Evolutionary conservation across 2,888 invertebrate genomes (phyloP), one percentile per base, ranked within the genome.

Genomic region (Pandemis cinnamomeana): DNA sequence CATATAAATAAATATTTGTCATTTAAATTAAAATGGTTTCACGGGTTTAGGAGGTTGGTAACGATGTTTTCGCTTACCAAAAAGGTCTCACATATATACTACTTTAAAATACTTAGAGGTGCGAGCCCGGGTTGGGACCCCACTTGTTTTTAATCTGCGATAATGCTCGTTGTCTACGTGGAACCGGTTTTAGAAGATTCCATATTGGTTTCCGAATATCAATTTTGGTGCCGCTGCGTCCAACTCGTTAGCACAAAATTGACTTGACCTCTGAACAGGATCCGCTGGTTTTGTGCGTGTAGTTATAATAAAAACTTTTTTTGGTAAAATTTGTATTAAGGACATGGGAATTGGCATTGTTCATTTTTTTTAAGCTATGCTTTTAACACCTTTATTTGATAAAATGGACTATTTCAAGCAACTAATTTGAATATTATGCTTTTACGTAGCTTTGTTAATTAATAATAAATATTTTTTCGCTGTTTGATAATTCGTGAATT

Each of bases 261-360:
- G n/a, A 15, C 27, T 51, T 66, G 58, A 60, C 36, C 71, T 64
- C 58, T 15, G 15, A 71, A 71, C 64, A 66, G 58, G 55, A 68
- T 72, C 55, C 46, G 4, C 55, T 2, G 46, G 53, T 72, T 36
- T 66, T 61, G 36, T 58, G n/a, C 13, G 20, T 51, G 13, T 20
- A 20, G 51, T 66, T 41, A 36, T 36, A 48, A 66, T 66, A 66
- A 51, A 66, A 58, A 58, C 44, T 20, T 42, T 20, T 53, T 55
- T 58, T 20, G 5, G 15, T 1, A 15, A 0, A 51, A 51, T 58
- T 58, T n/a, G 27, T 27, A 5, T 2, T 20, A 2, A n/a, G 0
- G 13, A 5, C 58, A 58, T 27, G 58, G 27, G 11, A 55, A 55
- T n/a, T n/a, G n/a, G n/a, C n/a, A n/a, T n/a, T n/a, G n/a, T n/a